Percentiles rank a stretch among this genome's conserved stretches.
Conservation (phyloP, 2,797 vertebrate species). For the Hephaestus fuliginosus region DNA sequence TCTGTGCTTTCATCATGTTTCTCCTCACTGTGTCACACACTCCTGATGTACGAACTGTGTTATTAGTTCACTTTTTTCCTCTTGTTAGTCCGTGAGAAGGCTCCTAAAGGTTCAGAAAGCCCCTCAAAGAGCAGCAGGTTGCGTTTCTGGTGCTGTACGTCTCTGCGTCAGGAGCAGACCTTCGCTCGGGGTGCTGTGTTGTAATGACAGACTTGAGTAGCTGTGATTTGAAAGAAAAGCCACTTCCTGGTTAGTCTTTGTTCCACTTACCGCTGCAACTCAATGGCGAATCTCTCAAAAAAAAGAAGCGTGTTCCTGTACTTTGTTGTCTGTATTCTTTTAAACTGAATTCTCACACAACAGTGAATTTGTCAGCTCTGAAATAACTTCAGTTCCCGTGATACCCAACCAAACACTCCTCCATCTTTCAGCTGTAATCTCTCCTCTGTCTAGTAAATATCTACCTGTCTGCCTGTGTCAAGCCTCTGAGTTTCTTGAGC, state of each 20-base stretch:
- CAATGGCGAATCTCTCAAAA: neutral
- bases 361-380: neutral
- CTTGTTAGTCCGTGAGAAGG: neutral
- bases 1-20: conserved; percentile 63
- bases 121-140: neutral
- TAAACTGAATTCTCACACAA: neutral
- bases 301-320: neutral
- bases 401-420: neutral
- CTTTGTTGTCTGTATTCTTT: neutral
- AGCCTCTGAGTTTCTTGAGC: neutral
- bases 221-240: neutral
- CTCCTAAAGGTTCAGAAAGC: neutral
- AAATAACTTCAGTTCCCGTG: neutral
- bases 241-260: neutral
- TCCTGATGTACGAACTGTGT: conserved; percentile 14
- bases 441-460: neutral
- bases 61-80: neutral
- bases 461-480: neutral
- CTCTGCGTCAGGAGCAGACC: neutral
- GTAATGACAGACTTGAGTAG: too few relatives aligned
- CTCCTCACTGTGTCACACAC: conserved; percentile 9
- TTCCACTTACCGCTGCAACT: neutral
- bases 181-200: neutral
- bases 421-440: neutral
- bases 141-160: neutral